Percentiles rank a stretch among this genome's conserved stretches.
Conservation (phyloP, 1,140 invertebrate genomes). For the Piezodorus guildinii region DNA sequence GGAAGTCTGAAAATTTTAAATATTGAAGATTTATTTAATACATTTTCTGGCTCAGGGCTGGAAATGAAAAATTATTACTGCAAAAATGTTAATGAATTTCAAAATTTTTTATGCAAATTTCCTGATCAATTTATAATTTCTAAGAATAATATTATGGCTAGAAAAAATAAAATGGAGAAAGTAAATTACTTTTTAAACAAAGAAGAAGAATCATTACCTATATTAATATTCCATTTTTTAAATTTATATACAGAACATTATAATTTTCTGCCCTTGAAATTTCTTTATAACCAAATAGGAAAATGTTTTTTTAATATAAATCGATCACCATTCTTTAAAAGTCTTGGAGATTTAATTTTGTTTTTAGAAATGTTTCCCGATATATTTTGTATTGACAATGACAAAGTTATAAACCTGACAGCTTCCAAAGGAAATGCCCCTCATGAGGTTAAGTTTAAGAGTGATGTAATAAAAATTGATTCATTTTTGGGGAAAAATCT, state of each 20-base stretch:
- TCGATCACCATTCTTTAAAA: neutral
- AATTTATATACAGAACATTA: neutral
- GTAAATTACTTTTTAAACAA: neutral
- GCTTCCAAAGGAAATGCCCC: too few relatives aligned
- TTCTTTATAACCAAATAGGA: neutral
- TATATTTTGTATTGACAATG: neutral
- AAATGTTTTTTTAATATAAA: neutral
- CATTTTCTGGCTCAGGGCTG: too few relatives aligned
- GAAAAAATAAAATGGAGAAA: neutral
- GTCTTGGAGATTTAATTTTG: neutral
- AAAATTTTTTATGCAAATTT: neutral
- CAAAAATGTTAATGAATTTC: neutral
- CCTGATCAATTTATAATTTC: neutral
- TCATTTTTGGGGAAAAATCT: neutral
- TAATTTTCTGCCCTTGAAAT: neutral
- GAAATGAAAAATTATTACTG: too few relatives aligned
- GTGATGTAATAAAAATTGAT: neutral
- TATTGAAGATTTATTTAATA: too few relatives aligned
- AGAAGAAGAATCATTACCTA: neutral
- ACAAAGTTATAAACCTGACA: neutral
- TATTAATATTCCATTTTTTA: neutral
- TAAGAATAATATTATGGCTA: neutral
- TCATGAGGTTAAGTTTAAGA: neutral
- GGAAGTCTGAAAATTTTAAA: too few relatives aligned
- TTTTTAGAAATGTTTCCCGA: conserved; percentile 7